phyloP scores from a whole-genome alignment of 2,113 vertebrate species.

The Ardeotis arabs region DNA sequence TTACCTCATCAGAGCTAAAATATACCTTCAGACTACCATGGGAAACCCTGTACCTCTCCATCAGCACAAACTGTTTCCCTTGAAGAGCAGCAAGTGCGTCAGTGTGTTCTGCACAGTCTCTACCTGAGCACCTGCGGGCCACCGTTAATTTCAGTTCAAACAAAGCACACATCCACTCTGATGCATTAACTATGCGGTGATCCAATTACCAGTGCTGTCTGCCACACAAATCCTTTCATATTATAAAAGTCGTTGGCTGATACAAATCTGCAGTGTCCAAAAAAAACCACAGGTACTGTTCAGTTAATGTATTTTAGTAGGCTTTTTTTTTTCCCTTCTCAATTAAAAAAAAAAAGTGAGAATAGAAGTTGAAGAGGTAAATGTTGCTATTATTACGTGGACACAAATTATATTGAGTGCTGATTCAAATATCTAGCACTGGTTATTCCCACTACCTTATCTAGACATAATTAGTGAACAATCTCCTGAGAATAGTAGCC shows the following conservation, averaged over 20 bases:
- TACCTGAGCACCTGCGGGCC: not conserved
- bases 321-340: not conserved
- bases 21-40: not conserved
- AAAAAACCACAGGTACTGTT: not conserved
- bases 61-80: not conserved
- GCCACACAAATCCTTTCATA: not conserved
- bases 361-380: not conserved
- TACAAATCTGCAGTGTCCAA: not conserved
- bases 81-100: not conserved
- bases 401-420: not conserved
- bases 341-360: not conserved
- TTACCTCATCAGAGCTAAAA: not conserved
- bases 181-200: rapidly evolving
- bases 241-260: not conserved
- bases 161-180: not conserved
- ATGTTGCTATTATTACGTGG: not conserved
- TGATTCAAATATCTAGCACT: slow-evolving; percentile 9
- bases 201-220: not conserved
- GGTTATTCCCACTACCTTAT: slow-evolving; percentile 31
- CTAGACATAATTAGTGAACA: slow-evolving; percentile 44
- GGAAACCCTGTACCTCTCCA: rapidly evolving
- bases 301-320: not conserved
- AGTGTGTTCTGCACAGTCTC: not conserved
- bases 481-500: not conserved
- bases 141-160: not conserved